A percentile compares a stretch with the other conserved stretches of the same genome.
These are phyloP conservation scores for Adelosebastes latens DNA, from an alignment of 2,797 vertebrate species.

Conservation along the genomic window DNA sequence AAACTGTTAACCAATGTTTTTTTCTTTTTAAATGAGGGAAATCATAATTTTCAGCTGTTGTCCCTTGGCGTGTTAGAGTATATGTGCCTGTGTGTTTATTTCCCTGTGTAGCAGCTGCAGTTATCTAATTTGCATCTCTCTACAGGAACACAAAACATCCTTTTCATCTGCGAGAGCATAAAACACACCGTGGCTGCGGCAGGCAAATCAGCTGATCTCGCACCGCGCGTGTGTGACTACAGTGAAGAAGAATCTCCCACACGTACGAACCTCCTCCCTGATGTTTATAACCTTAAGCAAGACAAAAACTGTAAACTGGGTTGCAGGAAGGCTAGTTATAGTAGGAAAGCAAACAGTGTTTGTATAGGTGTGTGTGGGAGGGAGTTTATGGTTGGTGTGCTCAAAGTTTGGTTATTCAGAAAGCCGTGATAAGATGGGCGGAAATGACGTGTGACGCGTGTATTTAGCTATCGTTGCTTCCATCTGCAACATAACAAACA, in stretches of 20 bases:
- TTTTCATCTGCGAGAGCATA: conserved; percentile 32
- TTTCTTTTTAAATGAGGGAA: no score
- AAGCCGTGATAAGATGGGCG: background rate
- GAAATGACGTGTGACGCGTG: background rate
- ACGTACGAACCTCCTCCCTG: background rate
- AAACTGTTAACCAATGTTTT: background rate
- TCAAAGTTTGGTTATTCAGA: background rate
- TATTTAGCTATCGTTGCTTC: background rate
- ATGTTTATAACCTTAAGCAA: background rate
- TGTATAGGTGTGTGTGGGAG: background rate
- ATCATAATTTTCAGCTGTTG: background rate
- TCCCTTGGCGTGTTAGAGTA: background rate
- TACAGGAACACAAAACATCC: conserved; percentile 44
- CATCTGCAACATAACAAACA: background rate
- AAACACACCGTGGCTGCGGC: conserved; percentile 29
- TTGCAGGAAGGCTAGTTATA: background rate
- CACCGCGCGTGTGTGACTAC: background rate
- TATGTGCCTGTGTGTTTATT: background rate
- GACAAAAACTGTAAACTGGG: background rate
- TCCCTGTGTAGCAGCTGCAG: conserved; percentile 17
- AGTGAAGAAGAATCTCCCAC: background rate
- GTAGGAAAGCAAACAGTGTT: background rate
- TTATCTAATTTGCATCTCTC: conserved; percentile 55
- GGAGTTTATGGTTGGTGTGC: background rate
- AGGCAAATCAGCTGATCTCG: conserved; percentile 64